Evolutionary conservation across 2,888 invertebrate species (phyloP).

Genomic region (Pseudococcus viburni): DNA sequence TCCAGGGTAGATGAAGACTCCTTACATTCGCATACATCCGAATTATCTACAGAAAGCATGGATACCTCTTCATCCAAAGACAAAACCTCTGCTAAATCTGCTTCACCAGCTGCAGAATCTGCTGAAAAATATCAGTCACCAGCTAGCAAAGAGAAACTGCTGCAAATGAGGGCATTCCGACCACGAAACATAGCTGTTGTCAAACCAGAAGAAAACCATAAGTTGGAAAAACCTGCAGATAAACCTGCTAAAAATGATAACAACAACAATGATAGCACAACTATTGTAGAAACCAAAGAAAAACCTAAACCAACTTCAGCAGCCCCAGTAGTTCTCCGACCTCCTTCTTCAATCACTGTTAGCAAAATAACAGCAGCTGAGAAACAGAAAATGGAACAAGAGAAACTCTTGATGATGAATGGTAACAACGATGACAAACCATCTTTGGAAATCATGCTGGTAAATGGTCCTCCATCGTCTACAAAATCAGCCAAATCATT

Average conservation of each 20-base stretch:
- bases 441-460: constrained; percentile 70
- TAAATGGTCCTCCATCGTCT: constrained; percentile 69
- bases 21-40: constrained; percentile 60
- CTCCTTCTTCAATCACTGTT: constrained; percentile 71
- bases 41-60: constrained; percentile 64
- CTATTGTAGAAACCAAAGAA: constrained; percentile 68
- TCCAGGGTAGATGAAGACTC: constrained; percentile 67
- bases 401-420: constrained; percentile 68
- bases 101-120: neutral
- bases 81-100: constrained; percentile 26
- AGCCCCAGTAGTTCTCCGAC: constrained; percentile 69
- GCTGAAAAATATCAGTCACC: neutral
- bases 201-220: constrained; percentile 55
- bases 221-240: neutral
- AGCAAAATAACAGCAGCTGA: constrained; percentile 70
- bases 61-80: constrained; percentile 38
- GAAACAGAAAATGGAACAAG: constrained; percentile 69
- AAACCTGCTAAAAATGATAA: constrained; percentile 31
- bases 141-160: constrained; percentile 70
- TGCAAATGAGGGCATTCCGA: constrained; percentile 72
- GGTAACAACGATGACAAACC: constrained; percentile 70
- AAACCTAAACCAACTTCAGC: constrained; percentile 66
- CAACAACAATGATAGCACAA: constrained; percentile 35
- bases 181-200: constrained; percentile 68
- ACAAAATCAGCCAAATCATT: neutral